A percentile compares a stretch with the other conserved stretches of the same genome.
phyloP scores from a whole-genome alignment of 2,888 invertebrate genomes.

The Macrosoma leucophasiata region DNA sequence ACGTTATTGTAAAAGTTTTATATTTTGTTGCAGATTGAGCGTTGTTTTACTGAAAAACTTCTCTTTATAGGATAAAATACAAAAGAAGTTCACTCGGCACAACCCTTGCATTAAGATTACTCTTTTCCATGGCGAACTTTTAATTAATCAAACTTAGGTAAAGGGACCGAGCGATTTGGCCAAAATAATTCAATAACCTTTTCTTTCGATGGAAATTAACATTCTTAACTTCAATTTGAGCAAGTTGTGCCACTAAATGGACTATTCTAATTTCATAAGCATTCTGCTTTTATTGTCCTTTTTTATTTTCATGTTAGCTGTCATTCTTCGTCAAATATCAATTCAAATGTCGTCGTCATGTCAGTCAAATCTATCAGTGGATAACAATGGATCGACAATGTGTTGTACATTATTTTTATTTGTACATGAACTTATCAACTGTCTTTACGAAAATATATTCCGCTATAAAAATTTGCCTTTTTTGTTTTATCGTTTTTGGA shows the following conservation, averaged over 20 bases:
- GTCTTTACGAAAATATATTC: too few relatives aligned
- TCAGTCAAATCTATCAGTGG: slow-evolving; percentile 17
- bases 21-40: slow-evolving; percentile 68
- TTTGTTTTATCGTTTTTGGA: too few relatives aligned
- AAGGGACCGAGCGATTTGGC: slow-evolving; percentile 36
- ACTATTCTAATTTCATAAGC: neutral
- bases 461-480: too few relatives aligned
- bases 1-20: slow-evolving; percentile 72
- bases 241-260: neutral
- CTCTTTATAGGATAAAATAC: slow-evolving; percentile 64
- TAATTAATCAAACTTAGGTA: slow-evolving; percentile 70
- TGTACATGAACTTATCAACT: too few relatives aligned
- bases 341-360: slow-evolving; percentile 22
- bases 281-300: slow-evolving; percentile 3
- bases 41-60: slow-evolving; percentile 71
- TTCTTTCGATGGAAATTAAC: slow-evolving; percentile 3
- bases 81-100: slow-evolving; percentile 64
- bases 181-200: slow-evolving; percentile 5
- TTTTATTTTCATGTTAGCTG: slow-evolving; percentile 16
- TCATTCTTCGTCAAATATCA: slow-evolving; percentile 23
- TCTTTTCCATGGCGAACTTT: slow-evolving; percentile 63
- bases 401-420: too few relatives aligned
- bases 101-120: slow-evolving; percentile 65
- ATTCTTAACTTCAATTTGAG: slow-evolving; percentile 1
- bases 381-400: slow-evolving; percentile 22